Percentiles rank a stretch among this genome's conserved stretches.
Conservation (phyloP, 2,113 vertebrate species). For the Dermatemys mawii region DNA sequence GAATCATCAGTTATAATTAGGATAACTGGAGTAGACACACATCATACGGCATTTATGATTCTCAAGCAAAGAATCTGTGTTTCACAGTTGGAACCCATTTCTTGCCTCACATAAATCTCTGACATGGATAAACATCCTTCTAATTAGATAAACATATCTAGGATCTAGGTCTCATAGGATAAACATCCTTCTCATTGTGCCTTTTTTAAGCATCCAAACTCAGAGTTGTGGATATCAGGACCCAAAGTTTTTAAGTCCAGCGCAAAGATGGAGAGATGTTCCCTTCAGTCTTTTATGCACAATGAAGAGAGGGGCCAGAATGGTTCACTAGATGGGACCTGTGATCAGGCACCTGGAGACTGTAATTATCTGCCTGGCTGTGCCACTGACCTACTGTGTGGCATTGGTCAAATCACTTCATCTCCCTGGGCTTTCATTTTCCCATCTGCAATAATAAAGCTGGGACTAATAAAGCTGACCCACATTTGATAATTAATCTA, state of each 20-base stretch:
- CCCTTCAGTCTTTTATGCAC: not conserved
- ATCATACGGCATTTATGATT: not conserved
- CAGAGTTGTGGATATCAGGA: not conserved
- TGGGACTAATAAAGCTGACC: not conserved
- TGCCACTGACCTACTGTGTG: not conserved
- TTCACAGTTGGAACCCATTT: not conserved
- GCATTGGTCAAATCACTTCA: not conserved
- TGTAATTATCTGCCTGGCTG: fast-evolving
- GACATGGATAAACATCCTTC: not conserved
- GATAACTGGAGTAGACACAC: not conserved
- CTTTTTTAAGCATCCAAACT: not conserved
- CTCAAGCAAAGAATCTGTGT: not conserved
- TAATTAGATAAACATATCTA: too few species aligned
- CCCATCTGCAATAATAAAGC: not conserved
- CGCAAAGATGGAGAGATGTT: not conserved
- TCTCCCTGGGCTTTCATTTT: not conserved
- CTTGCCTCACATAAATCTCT: not conserved
- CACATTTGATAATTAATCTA: not conserved
- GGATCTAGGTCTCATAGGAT: too few species aligned
- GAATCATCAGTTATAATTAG: not conserved
- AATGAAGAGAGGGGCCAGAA: not conserved
- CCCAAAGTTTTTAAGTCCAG: not conserved
- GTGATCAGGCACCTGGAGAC: not conserved
- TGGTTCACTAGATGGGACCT: not conserved
- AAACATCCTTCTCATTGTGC: not conserved